phyloP scores from a whole-genome alignment of 2,888 invertebrate genomes.

The Drosophila colorata region DNA sequence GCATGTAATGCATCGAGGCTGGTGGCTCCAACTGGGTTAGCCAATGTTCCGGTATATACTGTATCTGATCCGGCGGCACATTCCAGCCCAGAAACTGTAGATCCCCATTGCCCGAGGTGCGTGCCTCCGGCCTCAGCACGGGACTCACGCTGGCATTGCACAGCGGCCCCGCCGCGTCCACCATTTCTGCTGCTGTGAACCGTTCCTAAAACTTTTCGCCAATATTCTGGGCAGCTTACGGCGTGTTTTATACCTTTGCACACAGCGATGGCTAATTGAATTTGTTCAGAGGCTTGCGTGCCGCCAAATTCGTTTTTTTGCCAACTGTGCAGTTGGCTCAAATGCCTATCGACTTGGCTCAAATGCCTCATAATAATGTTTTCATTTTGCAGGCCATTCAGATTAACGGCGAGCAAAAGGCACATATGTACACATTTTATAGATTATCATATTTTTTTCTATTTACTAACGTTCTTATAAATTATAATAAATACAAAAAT shows the following conservation, averaged over 20 bases:
- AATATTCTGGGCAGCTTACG: not conserved
- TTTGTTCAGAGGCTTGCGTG: constrained; percentile 67
- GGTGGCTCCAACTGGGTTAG: constrained; percentile 91
- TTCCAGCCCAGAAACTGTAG: constrained; percentile 90
- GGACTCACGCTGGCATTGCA: constrained; percentile 73
- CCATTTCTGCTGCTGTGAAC: constrained; percentile 26
- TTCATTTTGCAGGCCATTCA: constrained; percentile 10
- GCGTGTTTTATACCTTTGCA: constrained; percentile 52
- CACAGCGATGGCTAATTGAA: constrained; percentile 59
- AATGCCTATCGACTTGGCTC: constrained; percentile 13
- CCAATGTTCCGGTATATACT: constrained; percentile 93
- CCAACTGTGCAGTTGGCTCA: constrained; percentile 50
- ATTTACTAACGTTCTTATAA: no score
- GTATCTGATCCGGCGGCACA: constrained; percentile 90
- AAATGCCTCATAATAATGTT: constrained; percentile 11
- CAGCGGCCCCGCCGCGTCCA: constrained; percentile 51
- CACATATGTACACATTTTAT: not conserved
- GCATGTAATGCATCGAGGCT: constrained; percentile 91
- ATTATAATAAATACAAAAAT: no score
- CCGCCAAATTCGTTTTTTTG: constrained; percentile 73
- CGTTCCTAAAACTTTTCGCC: constrained; percentile 24
- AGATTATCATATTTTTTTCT: no score
- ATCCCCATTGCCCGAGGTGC: constrained; percentile 67
- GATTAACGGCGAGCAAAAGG: constrained; percentile 14
- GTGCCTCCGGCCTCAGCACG: constrained; percentile 69